These are phyloP conservation scores for Betta splendens DNA, from an alignment of 2,797 vertebrate genomes.

Conservation along the genomic window DNA sequence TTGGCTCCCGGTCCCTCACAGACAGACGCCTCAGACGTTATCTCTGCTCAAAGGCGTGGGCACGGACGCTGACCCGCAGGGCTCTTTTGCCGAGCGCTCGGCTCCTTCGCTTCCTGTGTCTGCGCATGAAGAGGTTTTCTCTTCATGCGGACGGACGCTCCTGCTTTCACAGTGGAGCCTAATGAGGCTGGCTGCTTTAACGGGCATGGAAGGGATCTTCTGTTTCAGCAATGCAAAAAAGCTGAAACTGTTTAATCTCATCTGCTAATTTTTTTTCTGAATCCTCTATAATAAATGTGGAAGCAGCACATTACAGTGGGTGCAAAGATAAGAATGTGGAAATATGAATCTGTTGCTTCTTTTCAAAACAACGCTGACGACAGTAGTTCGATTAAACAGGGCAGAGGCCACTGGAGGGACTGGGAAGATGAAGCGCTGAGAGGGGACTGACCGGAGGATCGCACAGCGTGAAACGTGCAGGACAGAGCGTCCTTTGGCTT, in stretches of 20 bases:
- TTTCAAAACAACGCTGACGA: constrained; percentile 37
- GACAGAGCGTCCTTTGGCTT: constrained; percentile 45
- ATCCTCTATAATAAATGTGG: too few species aligned
- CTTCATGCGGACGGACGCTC: constrained; percentile 63
- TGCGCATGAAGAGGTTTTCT: constrained; percentile 51
- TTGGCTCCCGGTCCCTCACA: too few species aligned
- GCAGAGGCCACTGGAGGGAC: background rate
- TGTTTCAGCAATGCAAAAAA: too few species aligned
- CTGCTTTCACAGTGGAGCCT: constrained; percentile 52
- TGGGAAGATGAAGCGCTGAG: constrained; percentile 10
- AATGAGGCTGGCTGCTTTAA: too few species aligned
- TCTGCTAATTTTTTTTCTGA: too few species aligned
- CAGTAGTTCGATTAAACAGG: constrained; percentile 2
- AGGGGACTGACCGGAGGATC: constrained; percentile 20
- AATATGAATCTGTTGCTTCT: constrained; percentile 29
- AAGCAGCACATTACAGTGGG: constrained; percentile 36
- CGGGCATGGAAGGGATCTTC: constrained; percentile 11
- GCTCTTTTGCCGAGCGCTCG: constrained; percentile 42
- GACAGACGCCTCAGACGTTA: too few species aligned
- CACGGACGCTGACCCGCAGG: constrained; percentile 34
- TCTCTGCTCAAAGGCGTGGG: constrained; percentile 51
- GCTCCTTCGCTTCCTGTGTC: constrained; percentile 13
- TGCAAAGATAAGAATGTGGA: constrained; percentile 31
- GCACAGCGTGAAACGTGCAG: constrained; percentile 17
- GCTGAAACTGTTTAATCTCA: too few species aligned